Conservation (phyloP, 2,113 vertebrate species). For the Notiomystis cincta region DNA sequence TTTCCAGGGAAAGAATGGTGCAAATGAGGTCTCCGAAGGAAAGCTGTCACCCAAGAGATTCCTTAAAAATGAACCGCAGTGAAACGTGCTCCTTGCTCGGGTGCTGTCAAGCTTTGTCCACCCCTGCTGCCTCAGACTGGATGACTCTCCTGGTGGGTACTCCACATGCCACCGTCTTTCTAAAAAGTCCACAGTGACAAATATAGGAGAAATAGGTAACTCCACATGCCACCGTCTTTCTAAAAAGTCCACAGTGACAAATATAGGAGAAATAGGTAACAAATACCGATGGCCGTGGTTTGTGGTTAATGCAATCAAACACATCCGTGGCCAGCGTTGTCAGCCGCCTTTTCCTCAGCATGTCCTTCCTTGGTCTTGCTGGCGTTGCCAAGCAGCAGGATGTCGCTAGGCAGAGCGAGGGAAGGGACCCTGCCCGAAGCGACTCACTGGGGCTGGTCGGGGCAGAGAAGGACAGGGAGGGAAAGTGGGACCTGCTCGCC, state of each 20-base stretch:
- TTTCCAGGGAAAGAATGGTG: background rate
- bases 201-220: no score
- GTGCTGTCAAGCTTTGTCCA: background rate
- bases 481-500: background rate
- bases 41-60: background rate
- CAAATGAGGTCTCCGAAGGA: background rate
- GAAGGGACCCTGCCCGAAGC: background rate
- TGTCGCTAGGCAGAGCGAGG: no score
- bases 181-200: no score
- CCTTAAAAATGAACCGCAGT: background rate
- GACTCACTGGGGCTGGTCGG: background rate
- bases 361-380: background rate
- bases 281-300: fast-evolving
- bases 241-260: background rate
- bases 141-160: fast-evolving
- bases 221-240: no score
- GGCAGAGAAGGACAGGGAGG: background rate
- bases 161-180: fast-evolving
- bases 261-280: background rate
- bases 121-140: no score
- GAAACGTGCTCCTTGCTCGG: fast-evolving
- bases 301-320: background rate
- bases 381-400: background rate
- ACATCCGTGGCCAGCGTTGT: fast-evolving
- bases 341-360: background rate